Base-by-base conservation (phyloP, 1,140 invertebrate genomes). In the Magallana ariakensis region DNA sequence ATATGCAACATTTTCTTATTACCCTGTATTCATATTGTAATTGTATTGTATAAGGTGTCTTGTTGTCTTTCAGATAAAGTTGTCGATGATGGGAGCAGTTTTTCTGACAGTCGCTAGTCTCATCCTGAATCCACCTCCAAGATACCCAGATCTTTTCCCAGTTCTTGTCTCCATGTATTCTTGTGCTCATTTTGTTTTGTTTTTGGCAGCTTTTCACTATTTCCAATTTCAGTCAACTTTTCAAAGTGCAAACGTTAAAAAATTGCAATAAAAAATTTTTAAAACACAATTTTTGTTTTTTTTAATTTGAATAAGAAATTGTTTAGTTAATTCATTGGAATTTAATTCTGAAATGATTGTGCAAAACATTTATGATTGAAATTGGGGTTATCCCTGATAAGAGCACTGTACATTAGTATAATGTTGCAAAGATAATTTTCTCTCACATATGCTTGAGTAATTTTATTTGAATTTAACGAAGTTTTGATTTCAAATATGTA, bases 111-210 rank as follows among this genome's bases (percentile, higher is more conserved):
- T 96, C 8, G 92, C 95, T 1, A 95, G 95, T 80, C 90, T 97
- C 33, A 94, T 96, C 82, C 90, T 97, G 0, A 94, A 96, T 60
- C 96, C 98, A 16, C 98, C 98, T 0, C 86, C 91, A 1, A 95
- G 94, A 70, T 97, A 97, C 93, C 98, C 98, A 16, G 97, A 99
- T 95, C 93, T 99, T 15, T 98, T 96, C 95, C 95, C 97, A n/a
- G 95, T 98, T 46, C 92, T 98, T 11, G 96, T 98, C 87, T 97
- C 97, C 1, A 93, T 97, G 11, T 98, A 97, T 95, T 97, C 97
- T 66, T 99, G 97, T 95, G 92, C 93, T 5, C 98, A 99, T 96
- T 99, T 99, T 94, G 70, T 97, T 8, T 91, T 96, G 9, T 99
- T 99, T 94, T 96, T 97, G 87, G 55, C 97, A 1, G 98, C 97